Evolutionary conservation across 2,888 invertebrate species (phyloP).

Genomic region (Noctua janthe): DNA sequence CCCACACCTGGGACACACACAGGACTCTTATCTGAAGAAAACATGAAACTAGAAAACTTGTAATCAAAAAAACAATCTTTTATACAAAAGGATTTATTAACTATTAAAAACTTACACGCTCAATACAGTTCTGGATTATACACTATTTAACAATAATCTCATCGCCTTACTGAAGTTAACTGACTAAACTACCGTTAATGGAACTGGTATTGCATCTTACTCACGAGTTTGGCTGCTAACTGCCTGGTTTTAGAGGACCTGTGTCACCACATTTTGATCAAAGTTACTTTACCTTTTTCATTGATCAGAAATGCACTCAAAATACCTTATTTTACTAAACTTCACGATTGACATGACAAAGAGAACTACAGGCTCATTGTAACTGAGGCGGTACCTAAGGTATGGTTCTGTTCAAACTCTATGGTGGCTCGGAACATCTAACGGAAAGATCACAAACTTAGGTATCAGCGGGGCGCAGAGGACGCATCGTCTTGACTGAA

Average conservation of each 20-base stretch:
- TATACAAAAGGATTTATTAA: slow-evolving; percentile 68
- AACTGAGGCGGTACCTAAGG: background rate
- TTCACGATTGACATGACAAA: background rate
- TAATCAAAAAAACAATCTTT: slow-evolving; percentile 7
- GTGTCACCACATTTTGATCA: slow-evolving; percentile 18
- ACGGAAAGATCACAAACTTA: background rate
- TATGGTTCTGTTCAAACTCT: background rate
- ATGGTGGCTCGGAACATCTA: background rate
- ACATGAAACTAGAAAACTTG: background rate
- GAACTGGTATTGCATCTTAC: slow-evolving; percentile 40
- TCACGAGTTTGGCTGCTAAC: slow-evolving; percentile 41
- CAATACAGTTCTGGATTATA: slow-evolving; percentile 66
- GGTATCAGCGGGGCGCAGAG: background rate
- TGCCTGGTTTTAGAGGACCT: background rate
- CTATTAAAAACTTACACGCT: slow-evolving; percentile 63
- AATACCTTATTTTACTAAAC: background rate
- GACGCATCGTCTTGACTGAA: background rate
- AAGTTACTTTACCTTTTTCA: background rate
- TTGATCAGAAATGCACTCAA: background rate
- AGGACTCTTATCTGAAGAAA: background rate
- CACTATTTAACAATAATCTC: slow-evolving; percentile 69
- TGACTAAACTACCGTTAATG: slow-evolving; percentile 29
- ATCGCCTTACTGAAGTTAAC: slow-evolving; percentile 15
- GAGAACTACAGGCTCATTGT: background rate
- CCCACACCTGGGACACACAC: background rate